A percentile compares a stretch with the other conserved stretches of the same genome.
These are phyloP conservation scores for Callospermophilus lateralis DNA, from an alignment of 2,113 vertebrate genomes.

Conservation along the genomic window DNA sequence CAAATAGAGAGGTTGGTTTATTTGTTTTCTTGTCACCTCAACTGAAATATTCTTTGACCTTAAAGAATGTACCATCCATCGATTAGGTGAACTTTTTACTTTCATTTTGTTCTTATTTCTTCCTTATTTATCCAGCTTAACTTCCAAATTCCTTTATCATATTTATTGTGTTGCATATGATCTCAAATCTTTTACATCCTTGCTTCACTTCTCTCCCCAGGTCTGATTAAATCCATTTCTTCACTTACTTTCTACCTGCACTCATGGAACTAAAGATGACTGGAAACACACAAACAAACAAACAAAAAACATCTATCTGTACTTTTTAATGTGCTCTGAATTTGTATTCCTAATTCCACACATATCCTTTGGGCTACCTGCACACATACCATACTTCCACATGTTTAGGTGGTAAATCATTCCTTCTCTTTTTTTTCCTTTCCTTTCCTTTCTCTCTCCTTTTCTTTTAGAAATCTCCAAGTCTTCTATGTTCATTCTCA, in stretches of 20 bases:
- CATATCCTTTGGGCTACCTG: not conserved
- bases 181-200: not conserved
- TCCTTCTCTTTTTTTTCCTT: not conserved
- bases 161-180: not conserved
- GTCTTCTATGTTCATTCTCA: not conserved
- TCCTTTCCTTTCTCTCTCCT: not conserved
- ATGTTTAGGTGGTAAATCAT: not conserved
- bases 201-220: not conserved
- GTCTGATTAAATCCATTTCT: not conserved
- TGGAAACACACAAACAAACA: not conserved
- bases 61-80: not conserved
- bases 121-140: not conserved
- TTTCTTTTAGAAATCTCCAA: not conserved
- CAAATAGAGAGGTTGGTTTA: not conserved
- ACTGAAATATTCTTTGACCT: not conserved
- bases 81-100: not conserved
- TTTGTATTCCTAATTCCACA: not conserved
- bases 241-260: not conserved
- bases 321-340: not conserved
- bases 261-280: not conserved
- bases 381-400: not conserved
- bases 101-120: not conserved
- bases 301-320: not conserved
- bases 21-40: not conserved
- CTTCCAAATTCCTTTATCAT: not conserved